Base-by-base conservation (phyloP, 2,888 invertebrate species). In the Orthosia cruda region DNA sequence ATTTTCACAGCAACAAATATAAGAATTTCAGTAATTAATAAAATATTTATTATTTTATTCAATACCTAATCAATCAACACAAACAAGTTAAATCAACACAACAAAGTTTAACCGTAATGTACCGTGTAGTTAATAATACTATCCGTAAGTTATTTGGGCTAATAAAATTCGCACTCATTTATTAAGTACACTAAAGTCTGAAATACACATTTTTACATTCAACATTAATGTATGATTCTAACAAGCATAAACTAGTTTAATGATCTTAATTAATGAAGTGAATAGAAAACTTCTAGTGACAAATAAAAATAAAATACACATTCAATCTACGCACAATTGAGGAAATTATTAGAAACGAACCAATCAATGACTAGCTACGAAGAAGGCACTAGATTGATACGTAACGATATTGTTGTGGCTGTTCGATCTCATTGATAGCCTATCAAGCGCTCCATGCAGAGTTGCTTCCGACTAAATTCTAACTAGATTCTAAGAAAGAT, bases 381-480 rank as follows among this genome's bases (percentile, higher is more conserved):
- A 89, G 83, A 82, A 55, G 57, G 54, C 49, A 83, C 80, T 75
- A 75, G 52, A 63, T 77, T 81, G 74, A 85, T 84, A 84, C 82
- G 84, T 59, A 74, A 86, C 81, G 81, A 87, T 82, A 86, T 81
- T 69, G 80, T 78, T 81, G 87, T 83, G 78, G 80, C 85, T 87
- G 71, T 78, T 76, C 66, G 82, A 89, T 87, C 75, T 86, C 83
- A 90, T 87, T 85, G 89, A 91, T 90, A 90, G 84, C 89, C 84
- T 89, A 91, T 90, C 88, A 80, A 87, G 87, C 85, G 86, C 75
- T 83, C 79, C 94, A 95, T 94, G 94, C 95, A 94, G 91, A 90
- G 89, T 89, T 89, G 91, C 87, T 92, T 92, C 87, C 78, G 81
- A 91, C 89, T 89, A 91, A 92, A 91, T 86, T 89, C 88, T 91